phyloP scores from a whole-genome alignment of 2,888 invertebrate species.

The Odontomyia ornata region DNA sequence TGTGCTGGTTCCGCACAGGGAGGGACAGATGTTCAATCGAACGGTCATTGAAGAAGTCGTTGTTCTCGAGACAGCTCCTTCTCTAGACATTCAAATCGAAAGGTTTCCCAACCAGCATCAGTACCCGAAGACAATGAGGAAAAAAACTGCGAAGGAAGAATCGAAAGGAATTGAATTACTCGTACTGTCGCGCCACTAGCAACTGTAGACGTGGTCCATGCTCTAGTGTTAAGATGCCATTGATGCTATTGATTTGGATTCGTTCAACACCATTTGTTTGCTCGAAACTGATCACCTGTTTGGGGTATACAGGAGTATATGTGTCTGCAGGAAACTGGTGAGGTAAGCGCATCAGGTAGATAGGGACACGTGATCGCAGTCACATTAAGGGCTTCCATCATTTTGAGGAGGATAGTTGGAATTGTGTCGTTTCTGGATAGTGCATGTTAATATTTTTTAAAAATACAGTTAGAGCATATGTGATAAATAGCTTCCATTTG shows the following conservation, averaged over 20 bases:
- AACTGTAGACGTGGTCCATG: too few relatives aligned
- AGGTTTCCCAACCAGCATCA: neutral
- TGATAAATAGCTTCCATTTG: too few relatives aligned
- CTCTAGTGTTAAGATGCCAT: too few relatives aligned
- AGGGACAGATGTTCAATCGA: conserved; percentile 8
- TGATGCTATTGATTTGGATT: neutral
- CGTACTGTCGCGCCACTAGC: too few relatives aligned
- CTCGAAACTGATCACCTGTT: neutral
- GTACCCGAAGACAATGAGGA: too few relatives aligned
- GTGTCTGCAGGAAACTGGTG: neutral
- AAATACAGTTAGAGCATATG: too few relatives aligned
- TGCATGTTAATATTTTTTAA: too few relatives aligned
- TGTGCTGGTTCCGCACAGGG: neutral
- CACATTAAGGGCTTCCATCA: too few relatives aligned
- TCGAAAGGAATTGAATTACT: neutral
- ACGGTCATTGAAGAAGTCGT: neutral
- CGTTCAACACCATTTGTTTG: neutral
- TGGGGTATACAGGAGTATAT: neutral
- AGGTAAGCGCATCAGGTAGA: too few relatives aligned
- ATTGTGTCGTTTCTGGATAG: too few relatives aligned
- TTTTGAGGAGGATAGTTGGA: too few relatives aligned
- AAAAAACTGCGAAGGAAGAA: neutral
- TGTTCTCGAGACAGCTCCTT: conserved; percentile 12
- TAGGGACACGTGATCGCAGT: too few relatives aligned
- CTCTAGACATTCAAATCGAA: neutral